A percentile compares a stretch with the other conserved stretches of the same genome.
Conservation (phyloP, 1,140 invertebrate genomes). For the Camponotus vicinus region DNA sequence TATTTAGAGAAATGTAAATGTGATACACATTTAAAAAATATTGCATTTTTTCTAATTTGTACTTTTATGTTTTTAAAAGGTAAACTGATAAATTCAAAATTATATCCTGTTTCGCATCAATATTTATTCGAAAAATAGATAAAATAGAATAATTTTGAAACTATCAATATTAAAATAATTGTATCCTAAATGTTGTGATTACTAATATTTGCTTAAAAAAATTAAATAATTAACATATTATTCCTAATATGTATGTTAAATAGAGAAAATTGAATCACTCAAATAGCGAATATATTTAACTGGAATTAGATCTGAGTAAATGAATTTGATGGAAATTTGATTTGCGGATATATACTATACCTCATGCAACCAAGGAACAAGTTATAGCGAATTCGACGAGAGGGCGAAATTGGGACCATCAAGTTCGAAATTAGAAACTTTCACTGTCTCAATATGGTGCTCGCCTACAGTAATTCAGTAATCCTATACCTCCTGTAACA, state of each 20-base stretch:
- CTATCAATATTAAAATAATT: not conserved
- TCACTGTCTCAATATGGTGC: slow-evolving; percentile 36
- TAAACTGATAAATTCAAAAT: not conserved
- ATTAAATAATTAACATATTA: too few relatives aligned
- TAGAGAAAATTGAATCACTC: slow-evolving; percentile 13
- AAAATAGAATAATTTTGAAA: not conserved
- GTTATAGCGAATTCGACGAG: slow-evolving; percentile 35
- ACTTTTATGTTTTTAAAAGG: not conserved
- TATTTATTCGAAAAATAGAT: not conserved
- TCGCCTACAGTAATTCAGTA: slow-evolving; percentile 5
- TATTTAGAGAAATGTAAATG: not conserved
- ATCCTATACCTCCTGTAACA: slow-evolving; percentile 35
- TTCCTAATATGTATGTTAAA: slow-evolving; percentile 6
- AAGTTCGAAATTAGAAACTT: slow-evolving; percentile 52
- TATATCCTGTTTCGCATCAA: not conserved
- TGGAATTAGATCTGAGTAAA: slow-evolving; percentile 39
- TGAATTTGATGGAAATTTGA: slow-evolving; percentile 56
- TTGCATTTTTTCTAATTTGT: not conserved
- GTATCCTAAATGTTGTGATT: too few relatives aligned
- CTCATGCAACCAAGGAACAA: slow-evolving; percentile 45
- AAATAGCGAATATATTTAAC: slow-evolving; percentile 41
- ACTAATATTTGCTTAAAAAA: too few relatives aligned
- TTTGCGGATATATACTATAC: slow-evolving; percentile 34
- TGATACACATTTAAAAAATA: not conserved
- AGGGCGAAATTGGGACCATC: slow-evolving; percentile 52